Percentiles rank a stretch among this genome's conserved stretches.
Conservation (phyloP, 2,113 vertebrate genomes). For the Hyla sarda region DNA sequence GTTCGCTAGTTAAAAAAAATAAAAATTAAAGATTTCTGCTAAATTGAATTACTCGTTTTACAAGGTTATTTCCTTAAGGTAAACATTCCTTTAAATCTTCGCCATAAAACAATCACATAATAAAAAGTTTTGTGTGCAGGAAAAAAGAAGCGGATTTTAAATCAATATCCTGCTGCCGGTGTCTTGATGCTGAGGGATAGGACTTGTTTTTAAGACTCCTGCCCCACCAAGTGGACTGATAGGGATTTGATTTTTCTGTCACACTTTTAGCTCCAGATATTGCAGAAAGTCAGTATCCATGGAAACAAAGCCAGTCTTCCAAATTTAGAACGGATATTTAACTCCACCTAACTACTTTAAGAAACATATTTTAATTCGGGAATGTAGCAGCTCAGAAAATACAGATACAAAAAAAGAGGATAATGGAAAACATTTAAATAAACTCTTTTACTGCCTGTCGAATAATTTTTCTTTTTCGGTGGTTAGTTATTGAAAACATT, state of each 20-base stretch:
- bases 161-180: conserved; percentile 44
- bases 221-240: conserved; percentile 92
- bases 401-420: neutral
- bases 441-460: too few relatives aligned
- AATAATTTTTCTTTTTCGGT: too few relatives aligned
- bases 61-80: conserved; percentile 53
- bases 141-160: conserved; percentile 42
- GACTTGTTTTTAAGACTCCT: conserved; percentile 79
- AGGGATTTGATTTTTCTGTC: conserved; percentile 75
- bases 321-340: conserved; percentile 65
- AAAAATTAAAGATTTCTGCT: conserved; percentile 69
- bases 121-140: conserved; percentile 63
- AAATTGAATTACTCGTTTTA: conserved; percentile 68
- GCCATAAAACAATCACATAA: conserved; percentile 60
- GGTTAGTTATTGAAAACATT: too few relatives aligned
- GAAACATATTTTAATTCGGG: conserved; percentile 39
- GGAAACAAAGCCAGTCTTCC: conserved; percentile 65
- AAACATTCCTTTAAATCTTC: conserved; percentile 64
- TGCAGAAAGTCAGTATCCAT: conserved; percentile 64
- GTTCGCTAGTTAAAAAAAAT: conserved; percentile 64
- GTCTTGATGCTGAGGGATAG: conserved; percentile 16
- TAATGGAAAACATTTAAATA: neutral
- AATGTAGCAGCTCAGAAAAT: neutral
- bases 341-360: conserved; percentile 55
- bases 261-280: conserved; percentile 60